Conservation (phyloP, 92 coral and sea anemone species). For the Epizoanthus scotinus region DNA sequence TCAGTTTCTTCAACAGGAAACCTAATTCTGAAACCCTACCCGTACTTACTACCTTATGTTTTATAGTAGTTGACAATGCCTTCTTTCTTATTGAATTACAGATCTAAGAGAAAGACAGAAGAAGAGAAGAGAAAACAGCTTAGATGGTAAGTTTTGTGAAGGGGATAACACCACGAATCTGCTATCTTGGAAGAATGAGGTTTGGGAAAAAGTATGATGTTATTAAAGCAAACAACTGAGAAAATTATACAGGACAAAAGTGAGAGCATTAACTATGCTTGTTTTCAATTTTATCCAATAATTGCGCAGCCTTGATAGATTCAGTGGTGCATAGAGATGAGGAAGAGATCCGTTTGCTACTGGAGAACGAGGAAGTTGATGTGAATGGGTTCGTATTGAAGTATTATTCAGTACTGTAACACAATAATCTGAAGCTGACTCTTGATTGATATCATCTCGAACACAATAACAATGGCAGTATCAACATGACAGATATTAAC, state of each 20-base stretch:
- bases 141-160: slow-evolving; percentile 61
- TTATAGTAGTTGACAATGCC: background rate
- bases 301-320: slow-evolving; percentile 74
- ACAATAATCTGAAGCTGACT: no score
- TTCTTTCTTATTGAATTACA: slow-evolving; percentile 11
- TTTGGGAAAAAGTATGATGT: no score
- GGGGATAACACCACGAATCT: background rate
- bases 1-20: no score
- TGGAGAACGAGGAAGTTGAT: slow-evolving; percentile 84
- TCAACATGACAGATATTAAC: no score
- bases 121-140: slow-evolving; percentile 64
- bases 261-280: background rate
- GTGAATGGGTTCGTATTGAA: slow-evolving; percentile 92
- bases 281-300: background rate
- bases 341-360: slow-evolving; percentile 76
- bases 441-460: no score
- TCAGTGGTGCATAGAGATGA: slow-evolving; percentile 83
- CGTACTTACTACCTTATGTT: no score
- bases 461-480: no score
- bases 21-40: no score
- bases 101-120: slow-evolving; percentile 78
- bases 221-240: no score
- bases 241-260: no score
- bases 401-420: background rate
- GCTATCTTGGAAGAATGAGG: background rate